Evolutionary conservation across 2,888 invertebrate species (phyloP), one percentile per base, ranked within the genome.

Genomic region (Capitulum mitella): DNA sequence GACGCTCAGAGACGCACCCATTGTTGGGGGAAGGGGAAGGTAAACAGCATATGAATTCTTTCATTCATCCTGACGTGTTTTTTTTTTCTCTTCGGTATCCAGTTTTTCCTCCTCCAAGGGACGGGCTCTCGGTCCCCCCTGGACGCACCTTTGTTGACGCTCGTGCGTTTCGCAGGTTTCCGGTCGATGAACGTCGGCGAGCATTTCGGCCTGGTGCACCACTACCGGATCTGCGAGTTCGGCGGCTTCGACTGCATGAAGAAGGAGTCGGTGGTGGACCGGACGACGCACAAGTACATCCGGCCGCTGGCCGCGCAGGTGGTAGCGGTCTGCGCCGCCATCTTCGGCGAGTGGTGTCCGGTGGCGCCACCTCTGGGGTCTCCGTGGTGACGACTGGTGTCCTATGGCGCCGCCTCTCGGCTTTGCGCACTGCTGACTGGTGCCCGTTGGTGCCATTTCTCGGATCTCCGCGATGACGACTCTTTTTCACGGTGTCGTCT

Each of bases 151-250:
- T n/a, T n/a, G n/a, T n/a, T n/a, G n/a, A n/a, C n/a, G n/a, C n/a
- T n/a, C n/a, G n/a, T n/a, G 58, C 26, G 75, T 6, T 74, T 51
- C 64, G 29, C 80, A 82, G 83, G 82, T 5, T 79, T 70, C n/a
- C 79, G 78, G 64, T 74, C 79, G 0, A 79, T 81, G 40, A 80
- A 77, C 6, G 82, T 83, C 0, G 81, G 81, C 0, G 79, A 81
- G 3, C 79, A 80, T 0, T 78, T 82, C 0, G 84, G 82, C 3
- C 77, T 83, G 0, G 80, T 83, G 19, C 84, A 84, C 40, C 84
- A 84, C 80, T 84, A 84, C 79, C 81, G 84, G 34, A 83, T 83
- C 61, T 84, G 84, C 78, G 84, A 84, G 78, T 83, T 81, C 78
- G 84, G 84, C 3, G 84, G 84, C 1, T 83, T 82, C 78, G 82